phyloP scores from a whole-genome alignment of 2,113 vertebrate genomes.

The Zosterops hypoxanthus region DNA sequence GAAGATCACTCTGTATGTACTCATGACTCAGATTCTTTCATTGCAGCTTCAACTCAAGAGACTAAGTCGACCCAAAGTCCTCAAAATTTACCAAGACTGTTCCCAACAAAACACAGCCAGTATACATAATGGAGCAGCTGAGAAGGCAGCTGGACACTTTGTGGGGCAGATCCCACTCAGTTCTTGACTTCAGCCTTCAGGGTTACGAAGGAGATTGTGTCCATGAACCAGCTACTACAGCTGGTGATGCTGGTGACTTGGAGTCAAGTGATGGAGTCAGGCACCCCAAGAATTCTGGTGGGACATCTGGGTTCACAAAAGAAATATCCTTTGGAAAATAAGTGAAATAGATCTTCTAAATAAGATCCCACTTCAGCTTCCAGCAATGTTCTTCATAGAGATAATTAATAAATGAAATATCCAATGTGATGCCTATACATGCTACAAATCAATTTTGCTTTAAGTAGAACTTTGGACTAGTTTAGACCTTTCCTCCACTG shows the following conservation, averaged over 20 bases:
- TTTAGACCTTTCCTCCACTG: background rate
- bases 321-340: background rate
- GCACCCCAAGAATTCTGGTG: background rate
- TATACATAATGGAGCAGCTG: background rate
- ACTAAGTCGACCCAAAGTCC: background rate
- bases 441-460: background rate
- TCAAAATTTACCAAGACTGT: background rate
- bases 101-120: background rate
- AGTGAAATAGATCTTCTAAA: background rate
- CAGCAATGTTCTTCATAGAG: background rate
- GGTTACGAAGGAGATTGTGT: accelerated
- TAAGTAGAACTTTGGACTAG: background rate
- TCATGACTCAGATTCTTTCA: background rate
- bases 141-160: background rate
- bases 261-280: background rate
- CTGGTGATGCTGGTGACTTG: background rate
- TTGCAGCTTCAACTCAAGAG: background rate
- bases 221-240: background rate
- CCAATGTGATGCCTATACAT: background rate
- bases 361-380: background rate
- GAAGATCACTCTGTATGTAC: background rate
- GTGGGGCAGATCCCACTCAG: background rate
- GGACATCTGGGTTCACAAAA: background rate
- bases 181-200: background rate
- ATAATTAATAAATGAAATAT: background rate